phyloP scores from a whole-genome alignment of 2,797 vertebrate species.

The Alauda arvensis region DNA sequence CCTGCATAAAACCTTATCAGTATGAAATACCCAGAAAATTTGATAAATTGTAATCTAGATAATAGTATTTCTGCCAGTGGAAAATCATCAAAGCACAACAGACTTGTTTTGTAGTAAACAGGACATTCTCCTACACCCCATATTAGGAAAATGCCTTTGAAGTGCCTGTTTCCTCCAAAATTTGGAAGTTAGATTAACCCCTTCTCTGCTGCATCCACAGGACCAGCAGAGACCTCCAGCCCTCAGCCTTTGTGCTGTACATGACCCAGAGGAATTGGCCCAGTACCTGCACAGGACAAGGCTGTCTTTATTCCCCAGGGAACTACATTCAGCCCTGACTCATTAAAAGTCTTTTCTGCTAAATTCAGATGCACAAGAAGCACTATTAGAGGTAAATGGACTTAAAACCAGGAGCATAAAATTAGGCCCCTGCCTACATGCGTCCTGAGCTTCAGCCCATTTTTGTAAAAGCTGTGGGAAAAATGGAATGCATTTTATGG shows the following conservation, averaged over 20 bases:
- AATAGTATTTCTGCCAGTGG: conserved; percentile 45
- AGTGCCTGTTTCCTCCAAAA: background rate
- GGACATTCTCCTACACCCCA: background rate
- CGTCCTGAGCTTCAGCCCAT: background rate
- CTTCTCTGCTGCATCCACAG: background rate
- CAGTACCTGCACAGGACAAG: background rate
- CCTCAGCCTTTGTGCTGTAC: fast-evolving
- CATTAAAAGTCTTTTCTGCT: background rate
- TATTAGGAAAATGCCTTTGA: conserved; percentile 14
- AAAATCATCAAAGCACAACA: conserved; percentile 6
- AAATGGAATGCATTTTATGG: conserved; percentile 32
- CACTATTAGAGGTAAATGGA: background rate
- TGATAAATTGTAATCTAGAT: conserved; percentile 68
- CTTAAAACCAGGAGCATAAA: background rate
- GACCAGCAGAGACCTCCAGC: background rate
- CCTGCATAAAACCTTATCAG: conserved; percentile 70
- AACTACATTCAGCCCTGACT: background rate
- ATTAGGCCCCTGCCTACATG: background rate
- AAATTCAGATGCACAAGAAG: background rate
- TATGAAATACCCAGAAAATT: conserved; percentile 68
- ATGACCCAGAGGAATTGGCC: background rate
- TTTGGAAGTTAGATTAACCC: background rate
- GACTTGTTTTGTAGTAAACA: conserved; percentile 5
- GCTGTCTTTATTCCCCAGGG: background rate
- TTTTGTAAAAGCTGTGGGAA: conserved; percentile 15